Evolutionary conservation across 2,797 vertebrate species (phyloP).

Genomic region (Iguana delicatissima): DNA sequence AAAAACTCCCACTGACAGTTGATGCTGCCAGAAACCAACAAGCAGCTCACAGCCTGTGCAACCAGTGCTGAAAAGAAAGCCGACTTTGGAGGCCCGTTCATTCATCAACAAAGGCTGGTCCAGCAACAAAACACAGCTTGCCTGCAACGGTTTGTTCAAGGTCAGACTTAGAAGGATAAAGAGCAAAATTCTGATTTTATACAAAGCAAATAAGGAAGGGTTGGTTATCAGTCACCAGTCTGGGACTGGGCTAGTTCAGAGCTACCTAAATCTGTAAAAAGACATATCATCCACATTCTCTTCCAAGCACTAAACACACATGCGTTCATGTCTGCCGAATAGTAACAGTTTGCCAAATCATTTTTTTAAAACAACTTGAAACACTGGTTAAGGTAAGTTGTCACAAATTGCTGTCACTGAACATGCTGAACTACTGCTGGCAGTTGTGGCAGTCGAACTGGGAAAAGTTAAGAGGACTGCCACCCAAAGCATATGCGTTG

Average conservation of each 20-base stretch:
- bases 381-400: background rate
- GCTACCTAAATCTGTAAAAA: background rate
- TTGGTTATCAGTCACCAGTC: too few relatives aligned
- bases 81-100: background rate
- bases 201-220: background rate
- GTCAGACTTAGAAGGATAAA: background rate
- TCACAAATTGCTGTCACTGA: background rate
- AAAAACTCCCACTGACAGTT: conserved; percentile 4
- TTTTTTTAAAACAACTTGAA: background rate
- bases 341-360: too few relatives aligned
- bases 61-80: background rate
- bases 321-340: too few relatives aligned
- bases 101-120: background rate
- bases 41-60: background rate
- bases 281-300: background rate
- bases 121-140: background rate
- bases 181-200: background rate
- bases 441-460: background rate
- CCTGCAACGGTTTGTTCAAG: background rate
- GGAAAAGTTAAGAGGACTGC: background rate
- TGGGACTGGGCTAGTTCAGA: background rate
- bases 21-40: background rate
- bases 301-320: background rate
- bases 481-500: background rate
- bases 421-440: background rate